phyloP scores from a whole-genome alignment of 2,797 vertebrate genomes.

The Peromyscus nudipes region DNA sequence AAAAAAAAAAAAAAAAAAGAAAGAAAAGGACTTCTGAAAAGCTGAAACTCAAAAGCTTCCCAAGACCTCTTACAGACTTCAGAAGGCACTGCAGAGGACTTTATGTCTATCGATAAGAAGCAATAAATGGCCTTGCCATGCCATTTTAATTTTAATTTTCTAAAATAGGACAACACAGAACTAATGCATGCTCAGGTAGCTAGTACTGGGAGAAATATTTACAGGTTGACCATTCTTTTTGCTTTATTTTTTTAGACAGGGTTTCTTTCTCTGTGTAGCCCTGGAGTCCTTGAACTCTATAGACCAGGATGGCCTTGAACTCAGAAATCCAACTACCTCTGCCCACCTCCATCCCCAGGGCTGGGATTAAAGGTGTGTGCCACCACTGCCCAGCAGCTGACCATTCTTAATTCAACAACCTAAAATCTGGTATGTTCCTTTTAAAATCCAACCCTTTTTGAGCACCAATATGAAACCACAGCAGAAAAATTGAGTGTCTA shows the following conservation, averaged over 20 bases:
- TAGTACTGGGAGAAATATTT: constrained; percentile 29
- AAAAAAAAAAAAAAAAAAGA: no score
- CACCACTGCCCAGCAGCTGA: neutral
- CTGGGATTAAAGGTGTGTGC: neutral
- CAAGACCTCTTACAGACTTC: constrained; percentile 10
- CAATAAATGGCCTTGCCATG: neutral
- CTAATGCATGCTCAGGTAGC: neutral
- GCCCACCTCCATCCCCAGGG: neutral
- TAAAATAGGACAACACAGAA: constrained; percentile 22
- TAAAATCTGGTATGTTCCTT: neutral
- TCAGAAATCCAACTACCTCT: neutral
- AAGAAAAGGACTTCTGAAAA: no score
- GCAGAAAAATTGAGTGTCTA: neutral
- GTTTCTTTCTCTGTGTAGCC: neutral
- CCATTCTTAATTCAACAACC: neutral
- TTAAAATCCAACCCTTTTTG: neutral
- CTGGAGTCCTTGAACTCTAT: neutral
- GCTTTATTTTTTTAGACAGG: neutral
- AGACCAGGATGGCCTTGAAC: neutral
- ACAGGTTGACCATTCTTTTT: neutral
- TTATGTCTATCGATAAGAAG: constrained; percentile 24
- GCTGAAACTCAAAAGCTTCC: neutral
- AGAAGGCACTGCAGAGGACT: neutral
- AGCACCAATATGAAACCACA: neutral
- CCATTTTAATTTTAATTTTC: constrained; percentile 50